phyloP scores from a whole-genome alignment of 1,140 invertebrate species.

The Neodiprion fabricii region DNA sequence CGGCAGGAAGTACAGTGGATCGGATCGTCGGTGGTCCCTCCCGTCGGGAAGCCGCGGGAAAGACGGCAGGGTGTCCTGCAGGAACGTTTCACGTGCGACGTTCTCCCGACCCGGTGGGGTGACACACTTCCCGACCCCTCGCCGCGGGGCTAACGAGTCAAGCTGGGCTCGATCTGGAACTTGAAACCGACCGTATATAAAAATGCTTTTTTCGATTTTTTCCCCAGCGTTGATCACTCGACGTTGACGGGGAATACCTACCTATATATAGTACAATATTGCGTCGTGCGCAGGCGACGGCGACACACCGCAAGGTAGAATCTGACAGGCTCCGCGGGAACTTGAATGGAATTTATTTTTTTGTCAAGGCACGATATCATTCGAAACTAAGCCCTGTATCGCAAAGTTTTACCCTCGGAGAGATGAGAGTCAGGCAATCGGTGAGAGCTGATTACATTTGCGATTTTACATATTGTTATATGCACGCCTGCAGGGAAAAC shows the following conservation, averaged over 20 bases:
- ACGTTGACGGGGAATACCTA: not conserved
- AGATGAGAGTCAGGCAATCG: too few relatives aligned
- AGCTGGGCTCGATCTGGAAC: not conserved
- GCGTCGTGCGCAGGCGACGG: not conserved
- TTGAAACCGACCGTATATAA: not conserved
- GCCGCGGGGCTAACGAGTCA: not conserved
- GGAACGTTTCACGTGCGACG: not conserved
- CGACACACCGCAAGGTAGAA: not conserved
- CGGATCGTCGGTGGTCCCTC: not conserved
- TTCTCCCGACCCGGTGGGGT: not conserved
- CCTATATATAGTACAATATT: not conserved
- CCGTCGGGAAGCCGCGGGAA: not conserved
- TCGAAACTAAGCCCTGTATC: too few relatives aligned
- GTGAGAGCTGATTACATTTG: too few relatives aligned
- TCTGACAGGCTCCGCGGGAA: not conserved
- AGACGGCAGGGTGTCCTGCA: not conserved
- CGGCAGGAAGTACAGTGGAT: not conserved
- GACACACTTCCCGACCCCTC: slow-evolving; percentile 1
- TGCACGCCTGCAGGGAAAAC: too few relatives aligned
- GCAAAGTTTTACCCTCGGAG: too few relatives aligned
- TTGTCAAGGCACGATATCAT: not conserved
- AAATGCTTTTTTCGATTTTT: not conserved
- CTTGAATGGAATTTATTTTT: not conserved
- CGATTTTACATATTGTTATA: too few relatives aligned
- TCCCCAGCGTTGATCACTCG: too few relatives aligned